These are phyloP conservation scores for Lepidostoma basale DNA, from an alignment of 1,140 invertebrate genomes.

Conservation along the genomic window DNA sequence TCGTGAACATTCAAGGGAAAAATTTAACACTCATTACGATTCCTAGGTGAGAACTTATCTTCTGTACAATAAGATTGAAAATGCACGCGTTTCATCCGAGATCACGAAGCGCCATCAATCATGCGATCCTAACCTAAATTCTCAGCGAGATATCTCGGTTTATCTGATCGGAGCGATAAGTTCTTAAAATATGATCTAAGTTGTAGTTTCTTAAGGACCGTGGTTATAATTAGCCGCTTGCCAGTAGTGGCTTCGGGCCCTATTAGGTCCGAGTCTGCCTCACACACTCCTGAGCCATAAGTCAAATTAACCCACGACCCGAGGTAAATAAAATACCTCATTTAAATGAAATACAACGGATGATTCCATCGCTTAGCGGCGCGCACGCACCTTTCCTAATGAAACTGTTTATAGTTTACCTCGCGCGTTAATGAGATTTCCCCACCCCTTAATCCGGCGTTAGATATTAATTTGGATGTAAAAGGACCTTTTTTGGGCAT, in stretches of 20 bases:
- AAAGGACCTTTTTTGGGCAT: conserved; percentile 27
- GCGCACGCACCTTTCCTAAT: conserved; percentile 35
- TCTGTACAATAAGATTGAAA: no score
- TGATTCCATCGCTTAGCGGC: conserved; percentile 29
- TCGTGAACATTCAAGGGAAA: no score
- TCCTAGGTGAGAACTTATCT: no score
- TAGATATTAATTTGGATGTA: conserved; percentile 33
- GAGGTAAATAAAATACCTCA: conserved; percentile 25
- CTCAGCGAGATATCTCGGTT: background rate
- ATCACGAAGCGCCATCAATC: background rate
- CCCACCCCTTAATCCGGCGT: conserved; percentile 2
- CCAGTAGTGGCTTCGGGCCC: background rate
- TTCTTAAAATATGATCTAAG: no score
- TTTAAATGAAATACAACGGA: conserved; percentile 36
- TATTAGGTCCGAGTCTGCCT: background rate
- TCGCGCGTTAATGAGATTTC: conserved; percentile 38
- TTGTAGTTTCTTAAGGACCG: no score
- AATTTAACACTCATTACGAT: no score
- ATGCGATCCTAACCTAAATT: background rate
- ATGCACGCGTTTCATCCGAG: no score
- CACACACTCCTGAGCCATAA: conserved; percentile 7
- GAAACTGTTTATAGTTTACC: conserved; percentile 42
- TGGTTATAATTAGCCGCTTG: conserved; percentile 10
- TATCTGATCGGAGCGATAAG: background rate
- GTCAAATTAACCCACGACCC: conserved; percentile 3